Evolutionary conservation across 1,140 invertebrate genomes (phyloP), one percentile per base, ranked within the genome.

Genomic region (Eurosta solidaginis): DNA sequence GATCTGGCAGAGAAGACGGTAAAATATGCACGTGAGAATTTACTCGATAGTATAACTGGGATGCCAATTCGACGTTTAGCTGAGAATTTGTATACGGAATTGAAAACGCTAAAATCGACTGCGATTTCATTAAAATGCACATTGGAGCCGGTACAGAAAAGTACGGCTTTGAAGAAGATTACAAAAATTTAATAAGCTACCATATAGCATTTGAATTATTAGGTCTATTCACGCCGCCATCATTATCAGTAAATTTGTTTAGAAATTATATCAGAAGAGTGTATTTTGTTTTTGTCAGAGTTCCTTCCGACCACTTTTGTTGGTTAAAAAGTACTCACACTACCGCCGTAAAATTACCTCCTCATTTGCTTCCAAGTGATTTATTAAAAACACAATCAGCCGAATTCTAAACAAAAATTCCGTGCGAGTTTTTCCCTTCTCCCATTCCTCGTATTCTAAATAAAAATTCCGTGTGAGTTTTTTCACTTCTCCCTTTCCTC

Each of bases 11-110:
- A 78, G 0, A 77, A 75, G 22, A 82, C 81, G 1, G 50, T 84
- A 10, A 29, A 79, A 9, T 81, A 87, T 78, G 85, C 85, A 4
- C 49, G 78, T 5, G 82, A 84, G 1, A 87, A 87, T 78, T 42
- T 87, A 6, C 76, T 87, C 4, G 85, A 87, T 73, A 80, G 78
- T 5, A 82, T 87, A 25, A 87, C 85, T 2, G 83, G 82, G 0
- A 3, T 85, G 22, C 83, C 85, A 1, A 50, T 86, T 9, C 82
- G 83, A 12, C 81, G 79, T 27, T 68, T 85, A 47, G 81, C 79
- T 9, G 81, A 49, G 9, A 68, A 68, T 68, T 33, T 68, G 10
- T 36, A 68, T 7, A 68, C 20, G 59, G 59, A 68, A 40, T 12
- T 68, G 59, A 68, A 27, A 6, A 17, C 33, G 3, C 59, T 20